Evolutionary conservation across 2,797 vertebrate species (phyloP), one percentile per base, ranked within the genome.

Genomic region (Pipistrellus nathusii): DNA sequence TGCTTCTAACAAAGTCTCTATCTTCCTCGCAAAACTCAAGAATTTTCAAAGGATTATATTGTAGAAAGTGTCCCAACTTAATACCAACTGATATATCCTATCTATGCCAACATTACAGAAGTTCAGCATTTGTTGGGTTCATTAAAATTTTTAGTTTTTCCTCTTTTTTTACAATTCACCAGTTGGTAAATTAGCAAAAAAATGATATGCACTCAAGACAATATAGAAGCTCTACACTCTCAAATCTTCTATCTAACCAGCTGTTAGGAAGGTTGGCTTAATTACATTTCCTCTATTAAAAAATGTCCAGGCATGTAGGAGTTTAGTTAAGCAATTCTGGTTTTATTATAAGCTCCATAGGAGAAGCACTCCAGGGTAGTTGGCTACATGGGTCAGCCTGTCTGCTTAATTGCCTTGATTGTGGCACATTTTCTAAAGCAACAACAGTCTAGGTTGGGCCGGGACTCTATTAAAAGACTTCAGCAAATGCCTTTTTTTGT

Each of bases 241-340:
- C 83, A 75, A 90, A 85, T 71, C 21, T 85, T 96, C 80, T 12
- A 73, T 72, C 82, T 94, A 85, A 81, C 46, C 82, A 72, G 17
- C 75, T 94, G 38, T 90, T 72, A 82, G 41, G 46, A 88, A 97
- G 25, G 14, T 66, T 95, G 75, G 55, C 13, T 35, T 96, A 97
- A 96, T 96, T 96, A 95, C 30, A 85, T 85, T 96, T 94, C 88
- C 69, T 86, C 71, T 95, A 69, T 86, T 93, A 93, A 92, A 96
- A 95, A 93, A 87, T 91, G 71, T 27, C 84, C 68, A 92, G 90
- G 59, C 32, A 88, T 87, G 80, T 48, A 95, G 78, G 91, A 81
- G 44, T 84, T 93, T 73, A 69, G 91, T 95, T 89, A 95, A 95
- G 78, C 89, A 84, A 93, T 91, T 96, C 89, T 93, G 90, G 92